Evolutionary conservation across 2,888 invertebrate genomes (phyloP).

Genomic region (Endomychus coccineus): DNA sequence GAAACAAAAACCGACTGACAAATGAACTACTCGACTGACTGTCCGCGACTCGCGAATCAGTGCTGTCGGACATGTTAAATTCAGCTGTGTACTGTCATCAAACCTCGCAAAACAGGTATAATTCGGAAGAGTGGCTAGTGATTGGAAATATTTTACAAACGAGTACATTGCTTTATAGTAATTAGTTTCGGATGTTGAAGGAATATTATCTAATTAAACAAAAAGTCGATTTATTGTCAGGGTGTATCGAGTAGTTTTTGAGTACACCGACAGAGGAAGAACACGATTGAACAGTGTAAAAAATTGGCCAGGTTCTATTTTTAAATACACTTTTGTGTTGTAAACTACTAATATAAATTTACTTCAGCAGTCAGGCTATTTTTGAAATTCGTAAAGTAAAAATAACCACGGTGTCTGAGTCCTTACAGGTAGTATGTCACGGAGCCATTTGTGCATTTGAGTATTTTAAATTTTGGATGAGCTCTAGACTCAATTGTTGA

Average conservation of each 20-base stretch:
- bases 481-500: slow-evolving; percentile 22
- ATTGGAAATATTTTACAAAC: slow-evolving; percentile 25
- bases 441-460: slow-evolving; percentile 40
- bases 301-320: slow-evolving; percentile 43
- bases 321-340: slow-evolving; percentile 42
- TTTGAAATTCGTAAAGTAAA: slow-evolving; percentile 41
- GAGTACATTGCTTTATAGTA: too few relatives aligned
- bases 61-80: slow-evolving; percentile 41
- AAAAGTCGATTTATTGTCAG: slow-evolving; percentile 23
- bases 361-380: slow-evolving; percentile 40
- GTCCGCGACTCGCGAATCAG: slow-evolving; percentile 15
- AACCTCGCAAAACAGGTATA: slow-evolving; percentile 26
- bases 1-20: slow-evolving; percentile 26
- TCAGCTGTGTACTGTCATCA: slow-evolving; percentile 36
- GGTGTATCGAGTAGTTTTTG: slow-evolving; percentile 45
- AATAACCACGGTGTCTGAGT: slow-evolving; percentile 40
- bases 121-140: slow-evolving; percentile 28
- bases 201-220: too few relatives aligned
- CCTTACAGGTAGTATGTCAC: slow-evolving; percentile 39
- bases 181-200: too few relatives aligned
- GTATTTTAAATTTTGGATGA: too few relatives aligned
- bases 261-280: slow-evolving; percentile 41
- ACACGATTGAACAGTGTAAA: slow-evolving; percentile 34
- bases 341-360: slow-evolving; percentile 41
- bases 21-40: slow-evolving; percentile 22